phyloP scores from a whole-genome alignment of 2,797 vertebrate genomes.

The Simalia tracyae region DNA sequence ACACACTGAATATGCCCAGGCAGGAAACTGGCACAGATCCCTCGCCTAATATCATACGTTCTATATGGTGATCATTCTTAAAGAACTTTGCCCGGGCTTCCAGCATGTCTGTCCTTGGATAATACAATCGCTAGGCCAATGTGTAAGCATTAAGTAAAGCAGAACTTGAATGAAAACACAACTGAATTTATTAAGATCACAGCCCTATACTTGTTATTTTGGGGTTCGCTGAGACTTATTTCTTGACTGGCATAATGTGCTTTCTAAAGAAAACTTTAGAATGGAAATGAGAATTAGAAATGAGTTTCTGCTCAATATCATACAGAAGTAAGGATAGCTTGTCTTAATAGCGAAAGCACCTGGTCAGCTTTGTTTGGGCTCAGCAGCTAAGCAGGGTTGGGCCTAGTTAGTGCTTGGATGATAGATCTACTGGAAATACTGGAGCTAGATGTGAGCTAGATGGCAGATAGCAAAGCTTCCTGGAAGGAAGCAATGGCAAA shows the following conservation, averaged over 20 bases:
- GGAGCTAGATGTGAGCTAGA: background rate
- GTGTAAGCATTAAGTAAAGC: background rate
- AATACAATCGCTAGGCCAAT: background rate
- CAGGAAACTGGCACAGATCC: constrained; percentile 56
- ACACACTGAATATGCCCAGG: constrained; percentile 47
- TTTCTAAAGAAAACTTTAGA: background rate
- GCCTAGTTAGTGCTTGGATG: background rate
- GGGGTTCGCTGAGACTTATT: background rate
- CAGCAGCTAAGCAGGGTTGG: background rate
- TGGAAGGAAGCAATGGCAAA: background rate
- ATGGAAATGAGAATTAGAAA: background rate
- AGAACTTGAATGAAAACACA: background rate
- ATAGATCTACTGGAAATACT: background rate
- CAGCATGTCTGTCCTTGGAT: background rate
- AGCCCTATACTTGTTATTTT: background rate
- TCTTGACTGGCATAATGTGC: background rate
- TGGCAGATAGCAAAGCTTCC: background rate
- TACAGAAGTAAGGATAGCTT: background rate
- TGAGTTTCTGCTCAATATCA: background rate
- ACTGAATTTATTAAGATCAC: background rate
- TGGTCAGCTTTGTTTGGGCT: background rate
- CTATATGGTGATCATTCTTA: constrained; percentile 65
- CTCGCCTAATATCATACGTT: constrained; percentile 58
- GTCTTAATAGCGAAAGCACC: background rate
- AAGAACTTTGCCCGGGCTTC: constrained; percentile 58